Conservation (phyloP, 1,140 invertebrate species). For the Ptiloglossa arizonensis region DNA sequence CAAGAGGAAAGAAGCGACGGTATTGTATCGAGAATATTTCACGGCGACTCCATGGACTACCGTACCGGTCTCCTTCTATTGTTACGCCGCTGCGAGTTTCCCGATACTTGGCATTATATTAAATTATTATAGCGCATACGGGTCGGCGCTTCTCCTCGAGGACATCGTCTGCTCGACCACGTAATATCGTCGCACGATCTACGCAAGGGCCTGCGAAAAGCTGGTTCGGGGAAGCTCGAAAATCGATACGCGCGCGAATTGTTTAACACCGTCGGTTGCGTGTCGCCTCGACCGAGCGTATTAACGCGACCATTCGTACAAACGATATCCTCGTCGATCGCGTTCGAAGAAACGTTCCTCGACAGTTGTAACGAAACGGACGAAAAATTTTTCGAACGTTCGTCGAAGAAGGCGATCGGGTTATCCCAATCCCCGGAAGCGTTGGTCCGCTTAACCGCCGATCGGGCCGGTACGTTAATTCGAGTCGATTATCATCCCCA, state of each 20-base stretch:
- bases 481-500: constrained; percentile 71
- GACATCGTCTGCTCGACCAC: neutral
- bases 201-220: constrained; percentile 49
- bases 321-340: neutral
- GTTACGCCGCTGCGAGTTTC: constrained; percentile 68
- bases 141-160: constrained; percentile 21
- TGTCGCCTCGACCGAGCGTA: no score
- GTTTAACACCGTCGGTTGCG: no score
- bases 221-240: constrained; percentile 47
- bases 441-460: constrained; percentile 31
- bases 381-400: neutral
- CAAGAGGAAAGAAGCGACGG: constrained; percentile 49
- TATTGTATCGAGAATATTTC: constrained; percentile 64
- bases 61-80: constrained; percentile 58
- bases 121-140: constrained; percentile 70
- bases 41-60: constrained; percentile 57
- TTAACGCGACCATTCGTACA: constrained; percentile 10
- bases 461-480: constrained; percentile 56
- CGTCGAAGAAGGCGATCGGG: constrained; percentile 27
- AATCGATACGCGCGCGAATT: constrained; percentile 53
- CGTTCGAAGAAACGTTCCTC: neutral
- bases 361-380: no score
- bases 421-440: constrained; percentile 45
- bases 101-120: constrained; percentile 72
- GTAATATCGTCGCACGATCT: constrained; percentile 35